Percentiles rank a stretch among this genome's conserved stretches.
Evolutionary conservation across 1,140 invertebrate genomes (phyloP).

Genomic region (Lucilia sericata): DNA sequence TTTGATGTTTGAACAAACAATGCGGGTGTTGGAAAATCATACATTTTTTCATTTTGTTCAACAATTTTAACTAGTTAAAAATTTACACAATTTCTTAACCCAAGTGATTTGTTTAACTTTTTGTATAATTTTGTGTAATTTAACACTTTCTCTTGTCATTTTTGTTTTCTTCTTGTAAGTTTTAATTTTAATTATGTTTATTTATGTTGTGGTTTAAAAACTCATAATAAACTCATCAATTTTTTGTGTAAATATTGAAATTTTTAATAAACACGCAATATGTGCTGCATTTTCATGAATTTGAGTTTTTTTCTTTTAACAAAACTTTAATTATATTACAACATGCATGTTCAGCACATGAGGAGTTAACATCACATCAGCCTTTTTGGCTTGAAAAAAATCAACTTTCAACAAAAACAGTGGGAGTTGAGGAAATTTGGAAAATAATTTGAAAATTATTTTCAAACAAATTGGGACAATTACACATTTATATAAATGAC

Average conservation of each 20-base stretch:
- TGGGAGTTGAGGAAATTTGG: no score
- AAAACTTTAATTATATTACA: background rate
- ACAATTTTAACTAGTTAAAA: no score
- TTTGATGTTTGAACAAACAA: background rate
- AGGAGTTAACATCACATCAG: no score
- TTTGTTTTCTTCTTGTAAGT: background rate
- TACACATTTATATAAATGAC: no score
- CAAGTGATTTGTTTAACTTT: background rate
- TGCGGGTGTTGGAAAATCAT: background rate
- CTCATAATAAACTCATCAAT: background rate
- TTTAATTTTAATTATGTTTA: background rate
- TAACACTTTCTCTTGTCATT: background rate
- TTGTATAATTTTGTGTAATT: background rate
- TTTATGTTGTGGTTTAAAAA: background rate
- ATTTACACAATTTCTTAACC: no score
- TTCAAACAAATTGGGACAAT: no score
- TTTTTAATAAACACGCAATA: constrained; percentile 4
- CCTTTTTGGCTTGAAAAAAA: no score
- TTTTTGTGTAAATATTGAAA: background rate
- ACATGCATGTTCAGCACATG: background rate
- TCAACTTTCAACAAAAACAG: no score
- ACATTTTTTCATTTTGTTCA: background rate
- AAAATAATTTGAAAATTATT: no score
- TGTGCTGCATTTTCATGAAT: no score
- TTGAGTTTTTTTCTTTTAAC: background rate